phyloP scores from a whole-genome alignment of 92 coral and sea anemone genomes.

The Umimayanthus chanpuru region DNA sequence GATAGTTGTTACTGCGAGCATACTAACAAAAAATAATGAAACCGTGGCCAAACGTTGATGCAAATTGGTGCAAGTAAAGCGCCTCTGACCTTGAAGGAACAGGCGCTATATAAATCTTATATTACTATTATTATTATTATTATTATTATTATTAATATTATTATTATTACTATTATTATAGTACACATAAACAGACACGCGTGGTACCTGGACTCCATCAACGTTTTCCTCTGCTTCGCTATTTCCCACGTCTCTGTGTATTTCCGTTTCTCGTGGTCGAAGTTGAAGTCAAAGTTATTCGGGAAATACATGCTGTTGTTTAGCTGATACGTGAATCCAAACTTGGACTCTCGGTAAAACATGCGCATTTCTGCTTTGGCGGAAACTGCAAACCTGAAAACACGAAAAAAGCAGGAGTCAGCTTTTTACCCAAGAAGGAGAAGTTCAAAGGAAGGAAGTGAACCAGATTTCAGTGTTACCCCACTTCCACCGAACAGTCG shows the following conservation, averaged over 20 bases:
- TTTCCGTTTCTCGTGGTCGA: slow-evolving; percentile 13
- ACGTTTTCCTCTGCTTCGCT: background rate
- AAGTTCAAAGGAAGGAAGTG: no score
- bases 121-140: no score
- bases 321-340: slow-evolving; percentile 40
- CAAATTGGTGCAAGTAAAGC: no score
- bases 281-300: background rate
- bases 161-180: no score
- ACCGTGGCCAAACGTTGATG: no score
- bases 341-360: slow-evolving; percentile 47
- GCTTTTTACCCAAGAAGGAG: background rate
- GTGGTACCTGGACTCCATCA: slow-evolving; percentile 25
- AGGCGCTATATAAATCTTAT: no score
- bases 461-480: background rate
- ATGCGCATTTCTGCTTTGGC: slow-evolving; percentile 9
- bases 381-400: slow-evolving; percentile 41
- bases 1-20: no score
- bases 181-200: no score
- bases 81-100: no score
- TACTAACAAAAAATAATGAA: no score
- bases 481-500: no score
- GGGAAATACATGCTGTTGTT: slow-evolving; percentile 34
- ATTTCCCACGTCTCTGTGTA: slow-evolving; percentile 19
- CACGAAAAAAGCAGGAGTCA: background rate
- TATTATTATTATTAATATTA: no score